phyloP scores from a whole-genome alignment of 2,113 vertebrate genomes.

The Oxyura jamaicensis region DNA sequence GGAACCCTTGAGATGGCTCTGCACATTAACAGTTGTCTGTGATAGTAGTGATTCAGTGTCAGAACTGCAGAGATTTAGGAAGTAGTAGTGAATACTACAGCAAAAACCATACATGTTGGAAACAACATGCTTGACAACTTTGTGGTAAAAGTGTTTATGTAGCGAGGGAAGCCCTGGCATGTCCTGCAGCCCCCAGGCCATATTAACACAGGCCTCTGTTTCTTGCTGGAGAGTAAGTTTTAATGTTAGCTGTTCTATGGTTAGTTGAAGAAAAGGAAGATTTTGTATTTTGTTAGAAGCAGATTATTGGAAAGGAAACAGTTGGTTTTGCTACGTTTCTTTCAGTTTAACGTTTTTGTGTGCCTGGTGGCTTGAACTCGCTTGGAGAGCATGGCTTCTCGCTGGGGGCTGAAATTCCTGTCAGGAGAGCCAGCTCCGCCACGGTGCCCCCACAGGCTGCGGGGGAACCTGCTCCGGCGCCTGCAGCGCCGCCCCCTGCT shows the following conservation, averaged over 20 bases:
- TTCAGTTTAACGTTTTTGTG: background rate
- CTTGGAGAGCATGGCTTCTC: background rate
- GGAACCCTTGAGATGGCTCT: background rate
- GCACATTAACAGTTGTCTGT: rapidly evolving
- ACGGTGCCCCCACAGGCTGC: background rate
- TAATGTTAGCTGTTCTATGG: background rate
- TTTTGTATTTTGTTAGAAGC: background rate
- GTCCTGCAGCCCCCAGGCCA: background rate
- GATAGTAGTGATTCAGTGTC: background rate
- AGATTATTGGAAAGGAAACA: conserved; percentile 18
- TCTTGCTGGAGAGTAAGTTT: background rate
- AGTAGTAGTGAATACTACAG: background rate
- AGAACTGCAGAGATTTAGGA: background rate
- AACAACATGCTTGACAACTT: rapidly evolving
- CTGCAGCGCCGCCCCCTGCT: background rate
- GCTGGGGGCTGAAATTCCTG: background rate
- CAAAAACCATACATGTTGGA: background rate
- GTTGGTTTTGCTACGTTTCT: conserved; percentile 3
- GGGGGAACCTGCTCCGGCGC: no score
- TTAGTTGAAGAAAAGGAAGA: background rate
- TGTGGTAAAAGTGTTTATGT: background rate
- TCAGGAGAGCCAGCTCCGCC: background rate
- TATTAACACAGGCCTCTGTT: background rate
- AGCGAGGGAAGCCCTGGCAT: background rate
- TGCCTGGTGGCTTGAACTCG: background rate